A percentile compares a stretch with the other conserved stretches of the same genome.
phyloP scores from a whole-genome alignment of 2,888 invertebrate species.

The Resseliella maxima region DNA sequence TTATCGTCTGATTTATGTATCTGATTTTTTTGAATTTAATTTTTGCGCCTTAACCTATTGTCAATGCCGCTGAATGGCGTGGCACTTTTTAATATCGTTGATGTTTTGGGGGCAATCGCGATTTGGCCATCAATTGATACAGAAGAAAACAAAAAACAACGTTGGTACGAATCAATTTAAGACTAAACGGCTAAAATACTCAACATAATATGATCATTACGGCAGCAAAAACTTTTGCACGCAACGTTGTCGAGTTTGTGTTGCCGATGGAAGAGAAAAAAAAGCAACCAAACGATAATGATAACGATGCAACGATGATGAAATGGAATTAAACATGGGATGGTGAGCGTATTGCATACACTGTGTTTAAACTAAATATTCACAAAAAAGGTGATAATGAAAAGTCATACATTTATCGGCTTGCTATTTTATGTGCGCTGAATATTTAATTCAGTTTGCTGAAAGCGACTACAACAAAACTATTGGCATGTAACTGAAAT shows the following conservation, averaged over 20 bases:
- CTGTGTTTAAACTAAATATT: slow-evolving; percentile 16
- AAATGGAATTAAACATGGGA: slow-evolving; percentile 16
- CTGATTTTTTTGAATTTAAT: neutral
- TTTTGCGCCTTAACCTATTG: slow-evolving; percentile 34
- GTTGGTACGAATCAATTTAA: slow-evolving; percentile 52
- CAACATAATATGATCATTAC: slow-evolving; percentile 5
- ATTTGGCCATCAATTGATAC: neutral
- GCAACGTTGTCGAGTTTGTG: slow-evolving; percentile 17
- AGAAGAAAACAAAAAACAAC: neutral
- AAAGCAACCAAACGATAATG: slow-evolving; percentile 8
- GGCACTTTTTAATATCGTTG: neutral
- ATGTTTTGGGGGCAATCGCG: slow-evolving; percentile 19
- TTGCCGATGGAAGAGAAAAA: neutral
- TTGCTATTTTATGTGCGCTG: slow-evolving; percentile 44
- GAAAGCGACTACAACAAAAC: neutral
- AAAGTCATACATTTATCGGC: slow-evolving; percentile 45
- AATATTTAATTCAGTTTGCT: slow-evolving; percentile 39
- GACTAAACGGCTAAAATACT: slow-evolving; percentile 19
- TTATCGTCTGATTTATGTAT: slow-evolving; percentile 53
- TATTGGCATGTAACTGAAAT: slow-evolving; percentile 20
- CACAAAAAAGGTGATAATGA: slow-evolving; percentile 54
- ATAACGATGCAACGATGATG: slow-evolving; percentile 44
- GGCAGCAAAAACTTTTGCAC: slow-evolving; percentile 13
- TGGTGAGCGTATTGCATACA: neutral
- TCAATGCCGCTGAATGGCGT: neutral